These are phyloP conservation scores for Agrotis segetum DNA, from an alignment of 2,888 invertebrate genomes.

Conservation along the genomic window DNA sequence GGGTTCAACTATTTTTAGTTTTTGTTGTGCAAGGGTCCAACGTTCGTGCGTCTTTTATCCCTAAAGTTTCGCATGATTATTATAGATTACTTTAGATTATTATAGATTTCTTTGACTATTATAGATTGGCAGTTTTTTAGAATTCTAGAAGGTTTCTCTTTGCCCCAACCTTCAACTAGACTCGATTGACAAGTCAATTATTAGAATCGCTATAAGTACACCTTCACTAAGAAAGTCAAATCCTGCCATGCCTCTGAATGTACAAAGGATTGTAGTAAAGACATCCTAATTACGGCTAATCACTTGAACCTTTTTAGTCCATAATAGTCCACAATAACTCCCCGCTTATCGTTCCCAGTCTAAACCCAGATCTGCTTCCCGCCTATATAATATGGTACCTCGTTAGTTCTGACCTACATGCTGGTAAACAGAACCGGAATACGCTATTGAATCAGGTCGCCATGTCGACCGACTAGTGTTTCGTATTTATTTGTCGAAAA, in stretches of 20 bases:
- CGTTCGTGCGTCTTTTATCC: not conserved
- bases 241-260: not conserved
- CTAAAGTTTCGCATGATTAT: not conserved
- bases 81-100: constrained; percentile 3
- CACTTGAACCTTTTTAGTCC: not conserved
- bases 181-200: not conserved
- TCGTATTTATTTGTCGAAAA: constrained; percentile 65
- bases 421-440: constrained; percentile 72
- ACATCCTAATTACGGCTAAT: constrained; percentile 17
- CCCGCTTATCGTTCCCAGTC: constrained; percentile 28
- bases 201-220: not conserved
- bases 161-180: not conserved
- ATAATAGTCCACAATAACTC: constrained; percentile 15
- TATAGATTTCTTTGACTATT: too few species aligned
- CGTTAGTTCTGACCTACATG: constrained; percentile 78
- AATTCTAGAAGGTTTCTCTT: not conserved
- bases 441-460: constrained; percentile 71
- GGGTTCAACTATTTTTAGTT: constrained; percentile 8
- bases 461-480: constrained; percentile 50
- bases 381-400: constrained; percentile 68
- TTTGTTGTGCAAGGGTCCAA: not conserved
- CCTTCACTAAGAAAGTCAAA: not conserved
- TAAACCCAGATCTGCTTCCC: constrained; percentile 36
- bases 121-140: not conserved
- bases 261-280: not conserved